Evolutionary conservation across 2,113 vertebrate species (phyloP), one percentile per base, ranked within the genome.

Genomic region (Archilochus colubris): DNA sequence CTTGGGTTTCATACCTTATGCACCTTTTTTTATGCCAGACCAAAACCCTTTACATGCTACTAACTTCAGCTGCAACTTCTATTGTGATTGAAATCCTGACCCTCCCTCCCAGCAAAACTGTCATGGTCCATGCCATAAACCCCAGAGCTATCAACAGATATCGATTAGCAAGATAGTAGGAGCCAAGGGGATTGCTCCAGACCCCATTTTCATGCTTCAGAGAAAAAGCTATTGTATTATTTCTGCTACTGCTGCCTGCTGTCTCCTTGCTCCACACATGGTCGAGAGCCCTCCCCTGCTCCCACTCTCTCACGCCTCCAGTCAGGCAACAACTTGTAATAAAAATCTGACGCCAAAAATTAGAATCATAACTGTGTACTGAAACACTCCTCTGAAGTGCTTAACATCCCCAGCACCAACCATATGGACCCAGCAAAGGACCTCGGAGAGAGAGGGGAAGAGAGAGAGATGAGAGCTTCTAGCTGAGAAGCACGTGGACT

Each of bases 401-500:
- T 92, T 86, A 53, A 53, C 85, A 95, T 78, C 68, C 53, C 48
- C 38, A 83, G 2, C 9, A 78, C 88, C 95, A 96, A 78, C 88
- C 95, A 96, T 81, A 88, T 74, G 91, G 95, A 68, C n/a, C 51
- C 82, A 78, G 88, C 73, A 94, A 77, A 94, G 57, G 64, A 88
- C 88, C 53, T 81, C 79, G 74, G 87, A 48, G 74, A 68, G 62
- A 68, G 58, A 12, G 27, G 11, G 13, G 38, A 21, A 44, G 58
- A 68, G 58, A 78, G 59, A 53, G 89, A 80, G 89, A 77, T 4
- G 1, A 90, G 95, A 93, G 43, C 23, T 3, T 72, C 96, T 96
- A 74, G 92, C 95, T 94, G 94, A 77, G 95, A 92, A 93, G 91
- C 96, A 93, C 80, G 69, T 94, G 95, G 92, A 93, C 59, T 95